Evolutionary conservation across 2,113 vertebrate species (phyloP).

Genomic region (Fulica atra): DNA sequence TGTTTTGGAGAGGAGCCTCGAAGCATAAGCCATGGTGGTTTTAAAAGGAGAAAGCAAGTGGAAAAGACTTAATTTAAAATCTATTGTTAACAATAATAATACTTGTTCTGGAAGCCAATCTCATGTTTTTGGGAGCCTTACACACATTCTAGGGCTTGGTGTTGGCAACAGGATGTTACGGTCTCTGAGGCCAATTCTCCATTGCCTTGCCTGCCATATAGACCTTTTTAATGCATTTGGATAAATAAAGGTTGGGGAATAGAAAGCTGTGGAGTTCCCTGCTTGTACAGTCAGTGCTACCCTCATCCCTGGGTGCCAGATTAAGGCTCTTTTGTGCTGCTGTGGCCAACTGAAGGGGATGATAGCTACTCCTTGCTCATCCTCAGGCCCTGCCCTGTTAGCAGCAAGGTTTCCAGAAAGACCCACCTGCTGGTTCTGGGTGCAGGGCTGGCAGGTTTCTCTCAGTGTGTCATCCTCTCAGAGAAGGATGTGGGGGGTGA

Average conservation of each 20-base stretch:
- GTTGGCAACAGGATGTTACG: not conserved
- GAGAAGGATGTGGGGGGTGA: conserved; percentile 2
- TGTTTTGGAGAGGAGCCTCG: conserved; percentile 23
- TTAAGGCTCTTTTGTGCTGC: not conserved
- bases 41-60: not conserved
- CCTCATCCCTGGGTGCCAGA: not conserved
- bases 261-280: not conserved
- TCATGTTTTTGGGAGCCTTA: not conserved
- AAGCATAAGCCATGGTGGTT: not conserved
- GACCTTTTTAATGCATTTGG: not conserved
- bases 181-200: not conserved
- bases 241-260: not conserved
- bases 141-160: not conserved
- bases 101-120: not conserved
- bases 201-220: not conserved
- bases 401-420: conserved; percentile 28
- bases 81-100: conserved; percentile 36
- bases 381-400: not conserved
- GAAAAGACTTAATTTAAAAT: conserved; percentile 21
- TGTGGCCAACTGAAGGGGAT: not conserved
- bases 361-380: not conserved
- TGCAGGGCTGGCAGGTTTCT: not conserved
- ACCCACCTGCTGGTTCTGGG: conserved; percentile 10
- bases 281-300: not conserved
- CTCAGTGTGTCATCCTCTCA: conserved; percentile 17